Base-by-base conservation (phyloP, 2,888 invertebrate species). In the Cosmia trapezina region DNA sequence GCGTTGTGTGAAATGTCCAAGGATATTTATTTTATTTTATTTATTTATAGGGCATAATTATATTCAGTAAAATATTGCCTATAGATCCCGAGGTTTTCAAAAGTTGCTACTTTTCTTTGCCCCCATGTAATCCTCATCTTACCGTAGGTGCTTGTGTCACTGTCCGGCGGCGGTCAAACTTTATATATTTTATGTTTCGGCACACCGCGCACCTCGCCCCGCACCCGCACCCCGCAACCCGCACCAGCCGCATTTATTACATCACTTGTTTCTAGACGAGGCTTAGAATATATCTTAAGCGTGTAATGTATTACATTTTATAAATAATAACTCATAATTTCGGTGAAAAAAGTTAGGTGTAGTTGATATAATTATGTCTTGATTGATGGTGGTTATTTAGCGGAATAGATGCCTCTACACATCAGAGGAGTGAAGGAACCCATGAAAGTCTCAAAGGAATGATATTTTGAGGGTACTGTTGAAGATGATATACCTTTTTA, bases 131-230 rank as follows among this genome's bases (percentile, higher is more conserved):
- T 11, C 91, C 90, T 5, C 49, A 45, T 68, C 37, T 80, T 84
- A 22, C 73, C 78, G 88, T 93, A 94, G 94, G 94, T 94, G 93
- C 93, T 90, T 91, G 89, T 88, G 89, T 90, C 91, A 90, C 85
- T 88, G 91, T 90, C 92, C 91, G 90, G 82, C 84, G 88, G 89
- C 94, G 94, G 94, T 94, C 95, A 94, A 95, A 95, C 94, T 95
- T 95, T 94, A 95, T 95, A 94, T 94, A 94, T 94, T 94, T 95
- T 94, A 94, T 92, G 93, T 94, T 91, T 89, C 89, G 90, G 90
- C 90, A 86, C 91, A 91, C 91, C 93, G 90, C 86, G 79, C 83
- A 86, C 88, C 84, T 67, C 76, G 71, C 84, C 87, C 87, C 68
- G 49, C 67, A 4, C 83, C 76, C 84, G 78, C 81, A 83, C 82